Evolutionary conservation across 2,888 invertebrate species (phyloP).

Genomic region (Drosophila kambysellisi): DNA sequence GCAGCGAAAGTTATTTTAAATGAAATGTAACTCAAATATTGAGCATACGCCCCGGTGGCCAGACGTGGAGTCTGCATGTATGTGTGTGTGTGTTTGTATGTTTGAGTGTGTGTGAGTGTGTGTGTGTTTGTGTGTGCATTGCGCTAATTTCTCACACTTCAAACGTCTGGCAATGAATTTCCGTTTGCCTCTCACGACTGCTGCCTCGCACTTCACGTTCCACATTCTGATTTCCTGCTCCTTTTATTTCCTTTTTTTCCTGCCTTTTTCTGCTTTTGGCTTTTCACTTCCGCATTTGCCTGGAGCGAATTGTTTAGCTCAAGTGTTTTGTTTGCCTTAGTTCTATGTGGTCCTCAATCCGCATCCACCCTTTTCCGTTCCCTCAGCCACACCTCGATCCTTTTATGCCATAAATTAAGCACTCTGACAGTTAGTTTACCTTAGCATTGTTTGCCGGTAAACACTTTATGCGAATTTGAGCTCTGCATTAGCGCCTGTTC

Average conservation of each 20-base stretch:
- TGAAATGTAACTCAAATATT: constrained; percentile 63
- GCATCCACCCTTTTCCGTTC: no score
- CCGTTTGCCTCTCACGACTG: constrained; percentile 58
- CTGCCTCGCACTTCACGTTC: constrained; percentile 51
- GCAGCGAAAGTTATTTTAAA: constrained; percentile 61
- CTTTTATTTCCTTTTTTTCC: constrained; percentile 6
- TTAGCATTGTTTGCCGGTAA: constrained; percentile 61
- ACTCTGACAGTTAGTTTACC: constrained; percentile 67
- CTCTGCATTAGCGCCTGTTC: constrained; percentile 41
- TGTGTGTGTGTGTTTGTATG: constrained; percentile 18
- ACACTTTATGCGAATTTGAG: constrained; percentile 60
- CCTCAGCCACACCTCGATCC: constrained; percentile 5
- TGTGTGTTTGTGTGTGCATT: constrained; percentile 39
- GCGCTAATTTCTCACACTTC: constrained; percentile 79
- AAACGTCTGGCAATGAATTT: constrained; percentile 75
- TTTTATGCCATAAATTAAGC: constrained; percentile 72
- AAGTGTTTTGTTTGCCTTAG: constrained; percentile 52
- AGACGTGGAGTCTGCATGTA: constrained; percentile 27
- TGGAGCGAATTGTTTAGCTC: constrained; percentile 56
- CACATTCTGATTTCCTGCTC: constrained; percentile 66
- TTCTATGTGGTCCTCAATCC: constrained; percentile 15
- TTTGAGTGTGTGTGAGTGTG: constrained; percentile 14
- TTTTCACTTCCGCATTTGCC: constrained; percentile 54
- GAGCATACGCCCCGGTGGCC: constrained; percentile 38
- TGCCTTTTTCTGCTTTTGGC: constrained; percentile 48